Evolutionary conservation across 2,797 vertebrate species (phyloP).

Genomic region (Crenichthys baileyi): DNA sequence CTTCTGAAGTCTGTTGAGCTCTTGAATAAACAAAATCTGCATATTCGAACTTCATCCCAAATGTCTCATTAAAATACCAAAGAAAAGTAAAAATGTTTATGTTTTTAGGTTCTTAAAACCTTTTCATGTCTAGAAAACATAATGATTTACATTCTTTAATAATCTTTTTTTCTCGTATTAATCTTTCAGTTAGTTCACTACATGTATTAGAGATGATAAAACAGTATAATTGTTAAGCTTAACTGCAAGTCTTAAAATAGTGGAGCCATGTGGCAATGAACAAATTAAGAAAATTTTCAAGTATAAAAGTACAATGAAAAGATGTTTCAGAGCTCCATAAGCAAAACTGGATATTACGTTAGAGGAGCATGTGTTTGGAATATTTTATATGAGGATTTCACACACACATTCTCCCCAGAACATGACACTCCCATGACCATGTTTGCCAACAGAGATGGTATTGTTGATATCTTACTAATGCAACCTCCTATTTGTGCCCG

Average conservation of each 20-base stretch:
- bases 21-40: slow-evolving; percentile 14
- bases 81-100: neutral
- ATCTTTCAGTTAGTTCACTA: neutral
- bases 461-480: too few species aligned
- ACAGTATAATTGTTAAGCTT: neutral
- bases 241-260: neutral
- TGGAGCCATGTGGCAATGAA: neutral
- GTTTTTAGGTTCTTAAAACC: neutral
- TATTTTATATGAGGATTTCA: neutral
- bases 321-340: neutral
- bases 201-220: neutral
- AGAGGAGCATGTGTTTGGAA: neutral
- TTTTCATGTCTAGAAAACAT: neutral
- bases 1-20: slow-evolving; percentile 2
- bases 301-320: neutral
- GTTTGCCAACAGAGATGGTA: too few species aligned
- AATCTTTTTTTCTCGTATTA: neutral
- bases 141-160: slow-evolving; percentile 20
- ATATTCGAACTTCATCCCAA: slow-evolving; percentile 1
- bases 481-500: too few species aligned
- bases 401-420: too few species aligned
- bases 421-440: too few species aligned
- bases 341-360: neutral
- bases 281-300: neutral
- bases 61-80: neutral